Conservation (phyloP, 1,140 invertebrate genomes). For the Pentalonia nigronervosa region DNA sequence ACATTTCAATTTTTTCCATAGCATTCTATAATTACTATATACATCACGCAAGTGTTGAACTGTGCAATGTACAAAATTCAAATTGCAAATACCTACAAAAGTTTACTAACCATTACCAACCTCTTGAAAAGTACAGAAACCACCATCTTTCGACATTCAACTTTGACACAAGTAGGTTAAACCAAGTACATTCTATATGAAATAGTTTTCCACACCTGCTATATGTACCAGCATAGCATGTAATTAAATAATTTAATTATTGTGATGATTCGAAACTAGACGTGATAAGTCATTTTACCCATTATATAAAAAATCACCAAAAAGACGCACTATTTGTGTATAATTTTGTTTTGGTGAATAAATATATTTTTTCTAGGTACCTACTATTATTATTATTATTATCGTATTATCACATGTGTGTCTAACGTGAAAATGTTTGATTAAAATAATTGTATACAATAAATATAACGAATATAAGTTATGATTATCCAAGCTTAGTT, state of each 20-base stretch:
- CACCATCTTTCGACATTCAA: not conserved
- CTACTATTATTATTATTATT: too few species aligned
- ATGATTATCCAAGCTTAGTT: not conserved
- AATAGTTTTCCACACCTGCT: not conserved
- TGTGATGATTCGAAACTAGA: not conserved
- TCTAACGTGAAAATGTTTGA: not conserved
- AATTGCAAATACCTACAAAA: constrained; percentile 13
- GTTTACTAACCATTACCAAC: not conserved
- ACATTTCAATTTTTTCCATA: not conserved
- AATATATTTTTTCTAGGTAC: not conserved
- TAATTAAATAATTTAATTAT: not conserved
- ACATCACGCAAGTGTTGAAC: not conserved
- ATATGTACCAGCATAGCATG: not conserved
- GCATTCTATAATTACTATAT: not conserved
- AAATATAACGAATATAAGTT: not conserved
- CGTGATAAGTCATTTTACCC: not conserved
- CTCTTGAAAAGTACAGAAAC: not conserved
- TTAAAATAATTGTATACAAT: not conserved
- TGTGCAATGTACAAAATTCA: not conserved
- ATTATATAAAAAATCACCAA: not conserved
- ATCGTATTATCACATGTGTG: not conserved
- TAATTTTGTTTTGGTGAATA: not conserved
- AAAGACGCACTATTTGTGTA: not conserved
- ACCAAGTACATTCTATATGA: not conserved
- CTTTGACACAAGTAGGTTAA: not conserved